A percentile compares a stretch with the other conserved stretches of the same genome.
These are phyloP conservation scores for Lordiphosa andalusiaca DNA, from an alignment of 2,888 invertebrate species.

Conservation along the genomic window DNA sequence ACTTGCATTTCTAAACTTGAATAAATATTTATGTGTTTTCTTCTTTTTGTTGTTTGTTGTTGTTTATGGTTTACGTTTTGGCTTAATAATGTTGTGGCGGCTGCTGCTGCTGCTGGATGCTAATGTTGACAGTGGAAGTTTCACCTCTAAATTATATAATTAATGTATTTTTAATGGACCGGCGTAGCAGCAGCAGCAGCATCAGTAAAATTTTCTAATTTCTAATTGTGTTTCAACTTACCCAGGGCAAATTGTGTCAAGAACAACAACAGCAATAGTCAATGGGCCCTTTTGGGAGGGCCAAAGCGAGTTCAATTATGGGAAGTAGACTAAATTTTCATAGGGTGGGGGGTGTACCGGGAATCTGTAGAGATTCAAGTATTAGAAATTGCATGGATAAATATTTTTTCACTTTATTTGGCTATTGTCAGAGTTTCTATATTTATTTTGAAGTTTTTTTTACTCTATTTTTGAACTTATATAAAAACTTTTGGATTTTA, in stretches of 20 bases:
- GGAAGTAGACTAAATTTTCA: too few species aligned
- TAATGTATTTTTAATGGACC: conserved; percentile 67
- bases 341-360: too few species aligned
- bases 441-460: too few species aligned
- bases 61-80: conserved; percentile 65
- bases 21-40: conserved; percentile 52
- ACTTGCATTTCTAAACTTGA: not conserved
- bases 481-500: too few species aligned
- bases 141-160: conserved; percentile 54
- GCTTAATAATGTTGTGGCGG: conserved; percentile 32
- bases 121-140: conserved; percentile 63
- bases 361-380: too few species aligned
- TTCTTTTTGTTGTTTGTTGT: conserved; percentile 2
- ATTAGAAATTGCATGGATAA: too few species aligned
- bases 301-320: not conserved
- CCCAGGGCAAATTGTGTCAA: conserved; percentile 19
- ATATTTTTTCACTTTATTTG: too few species aligned
- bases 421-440: too few species aligned
- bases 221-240: conserved; percentile 20
- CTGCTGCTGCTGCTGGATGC: conserved; percentile 32
- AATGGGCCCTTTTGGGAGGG: not conserved
- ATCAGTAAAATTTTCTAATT: conserved; percentile 30
- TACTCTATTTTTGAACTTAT: too few species aligned
- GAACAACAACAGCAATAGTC: conserved; percentile 13
- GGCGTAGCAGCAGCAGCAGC: conserved; percentile 14